Conservation (phyloP, 2,888 invertebrate genomes). For the Penaeus monodon region DNA sequence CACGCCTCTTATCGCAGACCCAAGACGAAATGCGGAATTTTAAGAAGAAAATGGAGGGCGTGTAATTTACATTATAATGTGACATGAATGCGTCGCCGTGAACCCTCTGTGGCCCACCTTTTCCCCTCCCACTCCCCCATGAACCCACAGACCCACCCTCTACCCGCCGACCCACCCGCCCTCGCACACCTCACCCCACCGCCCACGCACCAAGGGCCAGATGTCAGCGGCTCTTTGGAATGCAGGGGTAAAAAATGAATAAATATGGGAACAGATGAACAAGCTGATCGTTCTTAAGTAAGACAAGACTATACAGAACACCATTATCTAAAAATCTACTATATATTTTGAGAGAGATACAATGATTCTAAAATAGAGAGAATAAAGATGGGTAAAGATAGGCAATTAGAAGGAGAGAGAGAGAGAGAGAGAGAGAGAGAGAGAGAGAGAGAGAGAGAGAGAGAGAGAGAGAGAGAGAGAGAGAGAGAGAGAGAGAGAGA, state of each 20-base stretch:
- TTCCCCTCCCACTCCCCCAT: neutral
- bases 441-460: neutral
- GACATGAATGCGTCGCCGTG: neutral
- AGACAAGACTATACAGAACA: no score
- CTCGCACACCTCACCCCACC: no score
- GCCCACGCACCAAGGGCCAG: no score
- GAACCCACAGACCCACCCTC: no score
- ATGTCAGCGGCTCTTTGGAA: neutral
- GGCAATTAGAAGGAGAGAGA: neutral
- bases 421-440: neutral
- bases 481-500: neutral
- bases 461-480: neutral
- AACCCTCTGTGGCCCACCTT: neutral
- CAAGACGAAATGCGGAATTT: constrained; percentile 39
- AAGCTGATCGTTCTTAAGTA: neutral
- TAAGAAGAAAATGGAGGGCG: constrained; percentile 29
- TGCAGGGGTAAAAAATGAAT: neutral
- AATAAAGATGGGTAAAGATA: neutral
- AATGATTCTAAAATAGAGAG: neutral
- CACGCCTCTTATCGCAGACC: neutral
- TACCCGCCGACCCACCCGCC: no score
- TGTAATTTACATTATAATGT: constrained; percentile 47
- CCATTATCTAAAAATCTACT: no score
- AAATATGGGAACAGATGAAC: neutral
- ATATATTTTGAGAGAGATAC: neutral